A percentile compares a stretch with the other conserved stretches of the same genome.
Evolutionary conservation across 2,888 invertebrate genomes (phyloP).

Genomic region (Sinotaia quadrata): DNA sequence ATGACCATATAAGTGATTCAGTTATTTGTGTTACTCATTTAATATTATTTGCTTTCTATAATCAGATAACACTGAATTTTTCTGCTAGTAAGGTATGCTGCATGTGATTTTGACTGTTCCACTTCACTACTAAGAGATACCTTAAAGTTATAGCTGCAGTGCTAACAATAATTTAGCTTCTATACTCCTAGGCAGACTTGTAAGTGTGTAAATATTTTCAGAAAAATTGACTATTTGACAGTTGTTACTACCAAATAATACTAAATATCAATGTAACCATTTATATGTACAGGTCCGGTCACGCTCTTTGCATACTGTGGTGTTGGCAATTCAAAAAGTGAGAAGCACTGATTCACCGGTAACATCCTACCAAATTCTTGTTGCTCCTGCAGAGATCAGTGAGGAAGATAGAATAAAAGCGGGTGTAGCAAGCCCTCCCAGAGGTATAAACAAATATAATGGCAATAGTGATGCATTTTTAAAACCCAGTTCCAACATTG

Average conservation of each 20-base stretch:
- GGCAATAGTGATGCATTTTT: no score
- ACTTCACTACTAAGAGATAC: no score
- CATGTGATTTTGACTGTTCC: no score
- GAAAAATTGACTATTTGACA: not conserved
- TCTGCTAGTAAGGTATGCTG: no score
- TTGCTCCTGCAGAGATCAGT: not conserved
- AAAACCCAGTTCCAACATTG: no score
- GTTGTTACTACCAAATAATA: not conserved
- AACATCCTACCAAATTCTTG: slow-evolving; percentile 14
- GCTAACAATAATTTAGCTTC: not conserved
- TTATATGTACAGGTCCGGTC: not conserved
- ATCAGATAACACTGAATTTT: no score
- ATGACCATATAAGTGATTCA: no score
- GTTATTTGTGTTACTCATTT: no score
- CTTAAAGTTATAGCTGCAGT: not conserved
- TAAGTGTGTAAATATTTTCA: not conserved
- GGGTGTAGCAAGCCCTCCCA: slow-evolving; percentile 4
- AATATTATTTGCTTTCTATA: no score
- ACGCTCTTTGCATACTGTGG: not conserved
- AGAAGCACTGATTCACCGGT: not conserved
- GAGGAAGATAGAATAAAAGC: slow-evolving; percentile 3
- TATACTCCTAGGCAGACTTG: no score
- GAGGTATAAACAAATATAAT: not conserved
- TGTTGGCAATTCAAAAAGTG: not conserved
- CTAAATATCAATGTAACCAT: no score